Conservation (phyloP, 2,113 vertebrate species). For the Festucalex cinctus region DNA sequence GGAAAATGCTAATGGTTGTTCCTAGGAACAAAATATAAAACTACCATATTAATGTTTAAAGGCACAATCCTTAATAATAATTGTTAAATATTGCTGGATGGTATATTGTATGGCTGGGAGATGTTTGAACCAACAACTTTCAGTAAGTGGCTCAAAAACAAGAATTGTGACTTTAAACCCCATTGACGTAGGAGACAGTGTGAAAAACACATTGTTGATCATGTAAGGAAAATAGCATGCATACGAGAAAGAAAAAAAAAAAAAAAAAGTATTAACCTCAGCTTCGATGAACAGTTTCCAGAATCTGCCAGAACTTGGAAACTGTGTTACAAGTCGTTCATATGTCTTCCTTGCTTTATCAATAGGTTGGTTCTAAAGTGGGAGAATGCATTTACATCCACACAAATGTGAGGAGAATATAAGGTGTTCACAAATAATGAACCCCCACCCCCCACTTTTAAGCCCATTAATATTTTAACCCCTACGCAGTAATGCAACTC, state of each 20-base stretch:
- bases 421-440: slow-evolving; percentile 13
- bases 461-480: slow-evolving; percentile 58
- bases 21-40: slow-evolving; percentile 59
- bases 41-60: slow-evolving; percentile 46
- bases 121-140: not conserved
- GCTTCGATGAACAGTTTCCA: slow-evolving; percentile 99
- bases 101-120: not conserved
- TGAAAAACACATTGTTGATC: slow-evolving; percentile 83
- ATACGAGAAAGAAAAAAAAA: slow-evolving; percentile 66
- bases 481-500: slow-evolving; percentile 90
- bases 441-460: slow-evolving; percentile 39
- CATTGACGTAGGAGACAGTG: slow-evolving; percentile 53
- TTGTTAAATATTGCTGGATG: not conserved
- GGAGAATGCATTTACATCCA: slow-evolving; percentile 89
- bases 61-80: slow-evolving; percentile 48
- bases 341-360: slow-evolving; percentile 99
- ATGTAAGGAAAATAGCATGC: slow-evolving; percentile 63
- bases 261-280: slow-evolving; percentile 91
- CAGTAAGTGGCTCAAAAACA: slow-evolving; percentile 17
- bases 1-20: slow-evolving; percentile 62
- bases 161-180: slow-evolving; percentile 62
- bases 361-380: slow-evolving; percentile 99
- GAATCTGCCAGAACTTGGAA: slow-evolving; percentile 99
- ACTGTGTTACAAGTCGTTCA: slow-evolving; percentile 99
- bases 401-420: slow-evolving; percentile 54